A percentile compares a stretch with the other conserved stretches of the same genome.
Conservation (phyloP, 2,797 vertebrate genomes). For the Ctenopoma kingsleyae region DNA sequence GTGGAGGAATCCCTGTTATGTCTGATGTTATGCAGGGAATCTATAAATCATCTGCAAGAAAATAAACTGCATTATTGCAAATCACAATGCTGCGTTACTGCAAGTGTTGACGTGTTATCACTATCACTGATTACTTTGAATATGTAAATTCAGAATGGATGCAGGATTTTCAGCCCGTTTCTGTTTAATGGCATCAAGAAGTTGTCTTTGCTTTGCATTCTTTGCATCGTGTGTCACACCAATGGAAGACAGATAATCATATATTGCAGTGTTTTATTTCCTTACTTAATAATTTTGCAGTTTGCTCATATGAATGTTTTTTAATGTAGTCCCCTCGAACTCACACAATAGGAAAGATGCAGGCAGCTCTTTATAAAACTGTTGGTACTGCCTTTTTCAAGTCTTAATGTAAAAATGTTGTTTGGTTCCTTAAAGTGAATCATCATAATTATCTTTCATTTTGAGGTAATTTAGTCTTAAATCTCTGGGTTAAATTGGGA, state of each 20-base stretch:
- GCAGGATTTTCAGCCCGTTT: constrained; percentile 60
- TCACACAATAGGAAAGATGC: constrained; percentile 25
- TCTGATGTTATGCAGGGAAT: constrained; percentile 29
- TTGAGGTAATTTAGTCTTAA: constrained; percentile 59
- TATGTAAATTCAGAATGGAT: constrained; percentile 65
- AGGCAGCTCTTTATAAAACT: constrained; percentile 2
- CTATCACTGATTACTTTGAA: constrained; percentile 64
- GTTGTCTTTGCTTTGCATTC: constrained; percentile 65
- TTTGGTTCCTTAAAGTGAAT: constrained; percentile 46
- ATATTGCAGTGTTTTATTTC: constrained; percentile 46
- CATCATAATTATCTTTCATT: constrained; percentile 61
- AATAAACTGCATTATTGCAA: constrained; percentile 41
- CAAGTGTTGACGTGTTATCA: constrained; percentile 48
- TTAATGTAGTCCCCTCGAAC: constrained; percentile 33
- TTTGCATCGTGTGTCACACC: constrained; percentile 43
- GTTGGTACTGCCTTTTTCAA: neutral
- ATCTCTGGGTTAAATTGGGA: constrained; percentile 51
- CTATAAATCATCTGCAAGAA: constrained; percentile 35
- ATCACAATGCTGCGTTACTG: constrained; percentile 31
- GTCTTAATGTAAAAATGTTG: constrained; percentile 33
- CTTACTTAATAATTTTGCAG: constrained; percentile 48
- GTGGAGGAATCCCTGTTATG: constrained; percentile 29
- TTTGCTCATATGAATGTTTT: constrained; percentile 35
- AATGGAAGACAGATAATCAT: constrained; percentile 59
- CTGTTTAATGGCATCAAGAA: constrained; percentile 57